Conservation (phyloP, 2,888 invertebrate species). For the Timandra comae region DNA sequence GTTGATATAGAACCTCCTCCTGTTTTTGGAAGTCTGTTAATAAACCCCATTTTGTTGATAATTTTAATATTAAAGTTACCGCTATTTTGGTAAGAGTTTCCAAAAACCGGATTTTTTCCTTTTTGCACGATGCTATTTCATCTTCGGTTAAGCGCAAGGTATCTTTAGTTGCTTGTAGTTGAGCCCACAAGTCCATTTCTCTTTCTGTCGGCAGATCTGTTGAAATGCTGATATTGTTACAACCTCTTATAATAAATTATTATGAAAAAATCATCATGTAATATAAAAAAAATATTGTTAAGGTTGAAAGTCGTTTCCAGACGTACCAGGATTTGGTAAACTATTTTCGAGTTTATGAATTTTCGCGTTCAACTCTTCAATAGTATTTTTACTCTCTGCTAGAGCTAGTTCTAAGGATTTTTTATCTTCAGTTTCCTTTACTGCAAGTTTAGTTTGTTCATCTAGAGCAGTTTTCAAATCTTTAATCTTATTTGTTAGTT, state of each 20-base stretch:
- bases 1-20: no score
- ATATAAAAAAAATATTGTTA: background rate
- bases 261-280: no score
- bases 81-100: constrained; percentile 63
- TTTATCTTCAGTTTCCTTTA: constrained; percentile 41
- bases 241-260: no score
- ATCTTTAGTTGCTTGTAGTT: constrained; percentile 64
- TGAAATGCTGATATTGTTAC: no score
- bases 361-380: constrained; percentile 49
- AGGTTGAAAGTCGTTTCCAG: background rate
- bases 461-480: constrained; percentile 38
- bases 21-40: no score
- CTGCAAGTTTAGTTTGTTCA: constrained; percentile 32
- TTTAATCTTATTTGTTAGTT: constrained; percentile 46
- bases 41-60: no score
- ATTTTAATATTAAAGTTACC: no score
- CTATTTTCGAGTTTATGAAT: constrained; percentile 49
- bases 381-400: constrained; percentile 32
- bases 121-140: constrained; percentile 53
- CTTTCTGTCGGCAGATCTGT: constrained; percentile 61
- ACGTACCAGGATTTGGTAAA: constrained; percentile 50
- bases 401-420: constrained; percentile 35
- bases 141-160: constrained; percentile 57
- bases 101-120: constrained; percentile 62
- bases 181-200: constrained; percentile 65